phyloP scores from a whole-genome alignment of 2,113 vertebrate genomes.

The Bambusicola thoracicus region DNA sequence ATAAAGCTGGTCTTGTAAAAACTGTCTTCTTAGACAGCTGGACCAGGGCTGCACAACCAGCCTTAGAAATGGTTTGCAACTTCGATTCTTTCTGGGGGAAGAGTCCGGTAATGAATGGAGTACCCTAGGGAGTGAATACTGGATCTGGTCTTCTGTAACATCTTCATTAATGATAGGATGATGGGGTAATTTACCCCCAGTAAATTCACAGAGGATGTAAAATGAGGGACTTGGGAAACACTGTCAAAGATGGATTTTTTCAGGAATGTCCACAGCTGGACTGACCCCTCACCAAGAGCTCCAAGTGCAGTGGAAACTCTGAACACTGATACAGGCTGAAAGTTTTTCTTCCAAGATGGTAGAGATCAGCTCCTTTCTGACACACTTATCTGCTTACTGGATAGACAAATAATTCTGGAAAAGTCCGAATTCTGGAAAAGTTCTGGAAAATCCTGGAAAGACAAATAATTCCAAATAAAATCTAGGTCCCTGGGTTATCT shows the following conservation, averaged over 20 bases:
- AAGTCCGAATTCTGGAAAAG: too few species aligned
- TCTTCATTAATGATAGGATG: background rate
- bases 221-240: background rate
- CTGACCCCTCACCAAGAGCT: background rate
- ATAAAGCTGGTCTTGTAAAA: background rate
- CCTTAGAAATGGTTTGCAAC: rapidly evolving
- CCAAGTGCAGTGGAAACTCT: background rate
- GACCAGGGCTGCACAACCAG: background rate
- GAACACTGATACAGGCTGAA: background rate
- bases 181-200: background rate
- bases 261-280: background rate
- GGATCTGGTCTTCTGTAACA: background rate
- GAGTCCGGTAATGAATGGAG: background rate
- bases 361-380: background rate
- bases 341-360: background rate
- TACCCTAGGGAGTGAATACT: background rate
- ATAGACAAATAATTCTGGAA: background rate
- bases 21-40: background rate
- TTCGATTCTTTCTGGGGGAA: too few species aligned
- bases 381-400: background rate
- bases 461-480: background rate
- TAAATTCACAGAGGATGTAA: background rate
- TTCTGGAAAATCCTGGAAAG: too few species aligned
- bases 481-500: background rate
- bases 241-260: background rate